phyloP scores from a whole-genome alignment of 1,140 invertebrate genomes.

The Drosophila trapezifrons region DNA sequence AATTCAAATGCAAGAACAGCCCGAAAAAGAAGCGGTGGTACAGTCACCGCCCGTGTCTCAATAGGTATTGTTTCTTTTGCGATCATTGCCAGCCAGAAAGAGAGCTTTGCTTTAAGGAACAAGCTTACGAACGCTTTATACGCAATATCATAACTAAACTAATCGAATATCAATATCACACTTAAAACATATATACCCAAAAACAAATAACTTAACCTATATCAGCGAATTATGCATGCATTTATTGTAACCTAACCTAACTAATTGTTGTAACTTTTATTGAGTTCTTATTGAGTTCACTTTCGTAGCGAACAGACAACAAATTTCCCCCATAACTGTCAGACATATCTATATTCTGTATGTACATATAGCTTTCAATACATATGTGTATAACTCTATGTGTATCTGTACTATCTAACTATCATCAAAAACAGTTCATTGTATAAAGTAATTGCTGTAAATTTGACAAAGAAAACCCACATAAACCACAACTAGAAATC shows the following conservation, averaged over 20 bases:
- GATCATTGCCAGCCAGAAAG: conserved; percentile 21
- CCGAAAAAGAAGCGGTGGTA: conserved; percentile 11
- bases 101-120: conserved; percentile 69
- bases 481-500: conserved; percentile 17
- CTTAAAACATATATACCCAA: conserved; percentile 26
- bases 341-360: conserved; percentile 42
- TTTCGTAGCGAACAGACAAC: conserved; percentile 61
- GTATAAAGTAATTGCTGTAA: conserved; percentile 81
- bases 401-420: conserved; percentile 16
- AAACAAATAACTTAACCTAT: conserved; percentile 16
- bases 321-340: conserved; percentile 79
- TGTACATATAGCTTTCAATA: conserved; percentile 35
- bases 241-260: background rate
- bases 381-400: conserved; percentile 27
- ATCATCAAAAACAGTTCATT: conserved; percentile 40
- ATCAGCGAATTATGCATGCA: conserved; percentile 16
- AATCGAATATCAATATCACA: conserved; percentile 17
- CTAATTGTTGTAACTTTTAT: background rate
- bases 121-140: conserved; percentile 70
- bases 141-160: conserved; percentile 15
- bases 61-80: conserved; percentile 42
- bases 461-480: conserved; percentile 44
- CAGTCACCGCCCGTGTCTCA: conserved; percentile 5
- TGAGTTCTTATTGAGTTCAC: conserved; percentile 26
- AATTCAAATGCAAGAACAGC: conserved; percentile 17